Evolutionary conservation across 1,140 invertebrate species (phyloP).

Genomic region (Centruroides sculpturatus): DNA sequence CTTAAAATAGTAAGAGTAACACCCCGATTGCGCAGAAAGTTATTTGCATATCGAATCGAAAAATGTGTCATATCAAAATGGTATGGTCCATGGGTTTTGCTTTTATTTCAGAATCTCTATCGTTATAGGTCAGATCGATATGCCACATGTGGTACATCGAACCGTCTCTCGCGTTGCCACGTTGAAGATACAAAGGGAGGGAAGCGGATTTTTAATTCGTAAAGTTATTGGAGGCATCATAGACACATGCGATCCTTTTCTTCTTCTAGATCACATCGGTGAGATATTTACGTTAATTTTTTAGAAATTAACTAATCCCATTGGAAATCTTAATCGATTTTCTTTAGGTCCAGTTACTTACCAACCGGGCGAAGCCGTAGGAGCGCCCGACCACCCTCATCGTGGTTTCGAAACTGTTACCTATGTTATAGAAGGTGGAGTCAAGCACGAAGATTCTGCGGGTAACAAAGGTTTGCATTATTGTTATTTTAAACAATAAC

Average conservation of each 20-base stretch:
- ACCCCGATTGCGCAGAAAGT: no score
- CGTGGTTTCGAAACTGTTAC: constrained; percentile 37
- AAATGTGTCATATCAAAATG: no score
- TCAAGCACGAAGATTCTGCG: constrained; percentile 31
- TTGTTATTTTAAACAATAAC: no score
- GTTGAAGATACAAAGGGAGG: constrained; percentile 10
- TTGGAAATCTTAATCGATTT: not conserved
- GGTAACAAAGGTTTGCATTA: constrained; percentile 25
- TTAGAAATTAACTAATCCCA: not conserved
- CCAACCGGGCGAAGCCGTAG: constrained; percentile 4
- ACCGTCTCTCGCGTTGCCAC: constrained; percentile 4
- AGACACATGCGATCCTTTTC: constrained; percentile 18
- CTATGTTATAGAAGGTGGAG: constrained; percentile 27
- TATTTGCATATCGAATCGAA: no score
- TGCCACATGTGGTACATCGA: constrained; percentile 6
- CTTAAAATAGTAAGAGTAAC: no score
- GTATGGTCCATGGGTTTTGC: no score
- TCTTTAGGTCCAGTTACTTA: constrained; percentile 7
- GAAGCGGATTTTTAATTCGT: constrained; percentile 18
- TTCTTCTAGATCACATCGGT: constrained; percentile 21
- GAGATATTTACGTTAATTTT: not conserved
- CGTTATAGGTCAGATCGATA: not conserved
- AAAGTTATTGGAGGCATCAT: constrained; percentile 17
- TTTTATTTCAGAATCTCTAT: no score
- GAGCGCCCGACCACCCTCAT: constrained; percentile 28